Conservation (phyloP, 1,140 invertebrate species). For the Cyphomyrmex costatus region DNA sequence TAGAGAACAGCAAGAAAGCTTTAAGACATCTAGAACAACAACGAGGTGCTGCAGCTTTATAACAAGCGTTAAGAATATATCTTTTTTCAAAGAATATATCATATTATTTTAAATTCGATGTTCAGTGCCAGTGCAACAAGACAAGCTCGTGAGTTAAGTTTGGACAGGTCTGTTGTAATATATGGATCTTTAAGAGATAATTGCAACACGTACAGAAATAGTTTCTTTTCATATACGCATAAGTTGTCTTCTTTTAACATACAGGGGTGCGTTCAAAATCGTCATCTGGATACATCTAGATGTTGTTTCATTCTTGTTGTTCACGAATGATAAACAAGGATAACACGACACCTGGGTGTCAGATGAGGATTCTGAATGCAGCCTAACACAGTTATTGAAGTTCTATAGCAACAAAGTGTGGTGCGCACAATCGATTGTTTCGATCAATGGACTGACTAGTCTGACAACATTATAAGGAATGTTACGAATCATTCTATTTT, state of each 20-base stretch:
- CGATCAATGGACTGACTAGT: slow-evolving; percentile 39
- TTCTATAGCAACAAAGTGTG: background rate
- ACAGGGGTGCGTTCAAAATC: too few relatives aligned
- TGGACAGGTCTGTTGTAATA: background rate
- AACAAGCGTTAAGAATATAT: background rate
- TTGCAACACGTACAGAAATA: background rate
- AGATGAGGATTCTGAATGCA: too few relatives aligned
- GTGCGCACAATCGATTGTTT: background rate
- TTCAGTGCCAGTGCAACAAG: background rate
- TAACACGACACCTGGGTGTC: too few relatives aligned
- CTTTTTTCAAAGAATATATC: background rate
- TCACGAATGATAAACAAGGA: too few relatives aligned
- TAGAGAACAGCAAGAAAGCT: slow-evolving; percentile 90
- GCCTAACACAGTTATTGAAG: slow-evolving; percentile 13
- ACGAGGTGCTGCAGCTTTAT: background rate
- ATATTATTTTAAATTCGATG: background rate
- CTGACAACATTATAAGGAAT: slow-evolving; percentile 26
- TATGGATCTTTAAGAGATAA: background rate
- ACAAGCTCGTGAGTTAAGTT: too few relatives aligned
- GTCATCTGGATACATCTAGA: too few relatives aligned
- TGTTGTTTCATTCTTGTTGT: too few relatives aligned
- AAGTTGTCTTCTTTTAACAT: slow-evolving; percentile 6
- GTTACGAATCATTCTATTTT: slow-evolving; percentile 45
- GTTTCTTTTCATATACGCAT: background rate
- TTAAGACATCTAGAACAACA: slow-evolving; percentile 79